These are phyloP conservation scores for Petrocephalus zakoni DNA, from an alignment of 2,113 vertebrate species.

Conservation along the genomic window DNA sequence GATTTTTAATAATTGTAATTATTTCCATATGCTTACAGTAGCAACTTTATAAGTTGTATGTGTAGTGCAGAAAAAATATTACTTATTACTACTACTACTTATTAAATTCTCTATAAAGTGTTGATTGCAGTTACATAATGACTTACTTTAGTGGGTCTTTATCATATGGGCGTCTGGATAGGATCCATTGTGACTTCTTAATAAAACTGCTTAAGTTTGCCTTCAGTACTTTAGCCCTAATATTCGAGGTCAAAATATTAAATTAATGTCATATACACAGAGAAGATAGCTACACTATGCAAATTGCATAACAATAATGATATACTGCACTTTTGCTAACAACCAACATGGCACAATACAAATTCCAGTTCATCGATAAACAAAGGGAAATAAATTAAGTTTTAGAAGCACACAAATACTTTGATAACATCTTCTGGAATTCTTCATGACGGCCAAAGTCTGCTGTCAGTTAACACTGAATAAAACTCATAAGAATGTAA, in stretches of 20 bases:
- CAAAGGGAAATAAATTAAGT: neutral
- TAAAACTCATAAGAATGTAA: neutral
- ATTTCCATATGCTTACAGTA: neutral
- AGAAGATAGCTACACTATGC: neutral
- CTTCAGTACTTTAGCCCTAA: neutral
- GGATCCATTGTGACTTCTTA: conserved; percentile 69
- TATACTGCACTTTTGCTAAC: neutral
- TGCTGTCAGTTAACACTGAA: neutral
- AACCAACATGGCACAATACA: neutral
- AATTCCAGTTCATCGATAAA: neutral
- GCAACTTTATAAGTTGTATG: neutral
- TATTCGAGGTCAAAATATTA: neutral
- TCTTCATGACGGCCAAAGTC: neutral
- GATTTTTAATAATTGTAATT: neutral
- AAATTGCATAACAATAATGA: neutral
- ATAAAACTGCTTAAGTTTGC: conserved; percentile 63
- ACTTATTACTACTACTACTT: neutral
- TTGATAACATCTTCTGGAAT: neutral
- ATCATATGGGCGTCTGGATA: conserved; percentile 43
- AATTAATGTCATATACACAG: neutral
- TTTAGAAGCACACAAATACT: neutral
- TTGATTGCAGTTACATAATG: neutral
- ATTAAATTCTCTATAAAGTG: neutral
- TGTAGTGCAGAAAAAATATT: neutral
- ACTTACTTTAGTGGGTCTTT: conserved; percentile 48